These are phyloP conservation scores for Nothoprocta pentlandii DNA, from an alignment of 2,113 vertebrate genomes.

Conservation along the genomic window DNA sequence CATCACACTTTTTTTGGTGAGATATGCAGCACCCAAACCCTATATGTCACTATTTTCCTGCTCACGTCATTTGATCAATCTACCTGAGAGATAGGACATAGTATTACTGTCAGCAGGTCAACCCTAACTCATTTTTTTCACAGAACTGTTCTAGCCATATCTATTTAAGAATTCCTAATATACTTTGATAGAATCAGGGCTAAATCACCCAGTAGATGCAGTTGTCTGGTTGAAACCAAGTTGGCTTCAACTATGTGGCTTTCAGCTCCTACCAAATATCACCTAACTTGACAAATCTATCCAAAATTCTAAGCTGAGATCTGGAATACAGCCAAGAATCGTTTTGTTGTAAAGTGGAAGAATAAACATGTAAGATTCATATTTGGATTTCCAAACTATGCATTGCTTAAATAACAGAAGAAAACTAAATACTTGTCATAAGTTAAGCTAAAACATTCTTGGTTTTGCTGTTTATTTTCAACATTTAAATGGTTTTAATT, in stretches of 20 bases:
- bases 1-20: fast-evolving
- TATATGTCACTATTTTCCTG: background rate
- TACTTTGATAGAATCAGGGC: background rate
- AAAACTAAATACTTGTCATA: background rate
- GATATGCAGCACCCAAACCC: background rate
- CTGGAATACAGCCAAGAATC: slow-evolving; percentile 13
- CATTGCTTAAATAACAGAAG: background rate
- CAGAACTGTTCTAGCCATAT: background rate
- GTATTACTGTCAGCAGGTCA: fast-evolving
- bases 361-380: background rate
- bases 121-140: fast-evolving
- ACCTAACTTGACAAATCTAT: background rate
- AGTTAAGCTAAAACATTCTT: background rate
- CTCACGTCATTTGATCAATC: background rate
- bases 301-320: background rate
- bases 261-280: background rate
- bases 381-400: slow-evolving; percentile 15
- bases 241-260: background rate
- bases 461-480: slow-evolving; percentile 33
- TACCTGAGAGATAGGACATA: background rate
- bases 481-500: slow-evolving; percentile 31
- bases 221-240: background rate
- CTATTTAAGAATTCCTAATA: background rate
- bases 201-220: background rate
- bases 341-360: slow-evolving; percentile 34